Conservation (phyloP, 2,888 invertebrate genomes). For the Clostera curtula region DNA sequence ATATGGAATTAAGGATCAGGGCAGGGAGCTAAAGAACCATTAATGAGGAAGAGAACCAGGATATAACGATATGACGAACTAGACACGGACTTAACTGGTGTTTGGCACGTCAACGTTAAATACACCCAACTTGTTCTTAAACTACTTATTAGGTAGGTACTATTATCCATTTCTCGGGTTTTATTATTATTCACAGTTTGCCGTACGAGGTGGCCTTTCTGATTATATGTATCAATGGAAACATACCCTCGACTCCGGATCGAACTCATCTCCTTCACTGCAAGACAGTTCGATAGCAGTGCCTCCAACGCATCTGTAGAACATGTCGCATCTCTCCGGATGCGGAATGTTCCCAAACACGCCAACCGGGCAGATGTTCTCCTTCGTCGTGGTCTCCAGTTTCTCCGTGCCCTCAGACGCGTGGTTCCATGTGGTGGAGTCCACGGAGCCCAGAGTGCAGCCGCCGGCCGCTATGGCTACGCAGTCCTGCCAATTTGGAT, state of each 20-base stretch:
- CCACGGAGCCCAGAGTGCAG: slow-evolving; percentile 12
- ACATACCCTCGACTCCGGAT: slow-evolving; percentile 4
- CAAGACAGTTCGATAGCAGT: slow-evolving; percentile 17
- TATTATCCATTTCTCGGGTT: too few relatives aligned
- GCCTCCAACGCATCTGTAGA: slow-evolving; percentile 25
- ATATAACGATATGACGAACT: too few relatives aligned
- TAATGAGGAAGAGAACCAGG: too few relatives aligned
- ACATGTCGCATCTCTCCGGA: slow-evolving; percentile 24
- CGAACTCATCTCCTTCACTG: slow-evolving; percentile 17
- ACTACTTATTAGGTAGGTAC: too few relatives aligned
- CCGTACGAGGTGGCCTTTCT: too few relatives aligned
- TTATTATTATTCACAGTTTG: too few relatives aligned
- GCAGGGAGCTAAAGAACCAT: too few relatives aligned
- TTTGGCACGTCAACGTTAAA: too few relatives aligned
- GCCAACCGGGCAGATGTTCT: slow-evolving; percentile 20
- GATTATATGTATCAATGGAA: too few relatives aligned
- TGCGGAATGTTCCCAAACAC: slow-evolving; percentile 26
- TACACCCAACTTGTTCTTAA: too few relatives aligned
- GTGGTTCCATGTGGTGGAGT: slow-evolving; percentile 6
- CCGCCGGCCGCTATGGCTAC: slow-evolving; percentile 16
- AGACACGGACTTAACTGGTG: too few relatives aligned
- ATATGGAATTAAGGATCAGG: too few relatives aligned
- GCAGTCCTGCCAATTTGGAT: slow-evolving; percentile 15
- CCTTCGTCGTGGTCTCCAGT: slow-evolving; percentile 2
- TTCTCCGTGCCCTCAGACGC: background rate